Evolutionary conservation across 2,888 invertebrate genomes (phyloP).

Genomic region (Coelinius sp.): DNA sequence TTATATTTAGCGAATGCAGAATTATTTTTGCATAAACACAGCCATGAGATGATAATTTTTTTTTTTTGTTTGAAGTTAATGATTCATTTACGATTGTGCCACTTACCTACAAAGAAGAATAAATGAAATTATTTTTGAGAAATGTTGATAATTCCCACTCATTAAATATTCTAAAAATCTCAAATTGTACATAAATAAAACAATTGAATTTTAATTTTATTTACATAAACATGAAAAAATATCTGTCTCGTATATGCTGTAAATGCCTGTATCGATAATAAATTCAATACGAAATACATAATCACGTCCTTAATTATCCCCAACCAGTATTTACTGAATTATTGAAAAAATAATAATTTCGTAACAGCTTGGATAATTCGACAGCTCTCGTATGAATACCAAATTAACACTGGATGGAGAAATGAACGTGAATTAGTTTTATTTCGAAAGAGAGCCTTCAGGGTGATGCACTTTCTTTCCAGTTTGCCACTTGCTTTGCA

Average conservation of each 20-base stretch:
- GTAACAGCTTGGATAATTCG: slow-evolving; percentile 14
- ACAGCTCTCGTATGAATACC: background rate
- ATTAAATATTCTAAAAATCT: background rate
- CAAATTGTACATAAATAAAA: slow-evolving; percentile 19
- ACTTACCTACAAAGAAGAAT: slow-evolving; percentile 14
- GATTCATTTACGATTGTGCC: slow-evolving; percentile 27
- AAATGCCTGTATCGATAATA: slow-evolving; percentile 16
- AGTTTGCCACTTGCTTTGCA: slow-evolving; percentile 41
- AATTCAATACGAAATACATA: background rate
- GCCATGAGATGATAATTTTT: slow-evolving; percentile 7
- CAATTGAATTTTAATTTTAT: background rate
- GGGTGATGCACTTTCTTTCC: slow-evolving; percentile 60
- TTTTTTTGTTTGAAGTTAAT: background rate
- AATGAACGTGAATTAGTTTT: slow-evolving; percentile 15
- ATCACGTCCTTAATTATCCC: background rate
- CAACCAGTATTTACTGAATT: background rate
- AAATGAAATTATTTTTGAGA: background rate
- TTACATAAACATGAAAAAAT: background rate
- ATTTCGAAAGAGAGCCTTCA: slow-evolving; percentile 38
- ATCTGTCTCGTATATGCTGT: background rate
- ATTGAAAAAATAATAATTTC: background rate
- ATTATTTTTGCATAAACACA: slow-evolving; percentile 6
- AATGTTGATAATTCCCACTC: background rate
- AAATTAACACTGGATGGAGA: background rate
- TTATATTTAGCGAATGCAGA: slow-evolving; percentile 14